These are phyloP conservation scores for Vollenhovia emeryi DNA, from an alignment of 1,140 invertebrate genomes.

Conservation along the genomic window DNA sequence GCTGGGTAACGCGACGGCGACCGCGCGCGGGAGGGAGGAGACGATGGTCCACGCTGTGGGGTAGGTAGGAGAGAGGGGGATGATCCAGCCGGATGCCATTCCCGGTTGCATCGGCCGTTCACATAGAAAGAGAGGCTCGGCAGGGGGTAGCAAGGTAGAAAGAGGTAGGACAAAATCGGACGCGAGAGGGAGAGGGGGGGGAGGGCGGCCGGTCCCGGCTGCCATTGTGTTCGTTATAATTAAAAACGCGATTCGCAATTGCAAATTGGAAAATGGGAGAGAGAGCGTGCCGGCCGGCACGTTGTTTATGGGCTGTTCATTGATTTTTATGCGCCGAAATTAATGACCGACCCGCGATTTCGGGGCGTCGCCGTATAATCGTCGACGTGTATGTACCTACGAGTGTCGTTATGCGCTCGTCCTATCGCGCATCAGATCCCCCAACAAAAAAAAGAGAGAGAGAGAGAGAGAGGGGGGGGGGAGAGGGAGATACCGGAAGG, in stretches of 20 bases:
- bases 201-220: slow-evolving; percentile 69
- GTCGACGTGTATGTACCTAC: slow-evolving; percentile 73
- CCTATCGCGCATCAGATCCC: slow-evolving; percentile 61
- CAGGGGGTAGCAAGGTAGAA: background rate
- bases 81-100: slow-evolving; percentile 83
- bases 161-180: slow-evolving; percentile 35
- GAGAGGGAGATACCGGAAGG: slow-evolving; percentile 54
- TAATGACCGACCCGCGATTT: slow-evolving; percentile 85
- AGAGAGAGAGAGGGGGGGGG: background rate
- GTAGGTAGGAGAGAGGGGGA: slow-evolving; percentile 65
- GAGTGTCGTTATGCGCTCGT: slow-evolving; percentile 69
- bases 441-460: slow-evolving; percentile 56
- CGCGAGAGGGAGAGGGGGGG: too few species aligned
- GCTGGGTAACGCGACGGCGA: slow-evolving; percentile 70
- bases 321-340: slow-evolving; percentile 85
- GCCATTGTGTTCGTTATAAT: slow-evolving; percentile 86
- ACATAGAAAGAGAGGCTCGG: slow-evolving; percentile 21
- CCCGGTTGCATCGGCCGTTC: slow-evolving; percentile 77
- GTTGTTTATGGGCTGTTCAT: slow-evolving; percentile 86
- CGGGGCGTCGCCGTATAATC: slow-evolving; percentile 80
- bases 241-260: slow-evolving; percentile 86
- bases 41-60: slow-evolving; percentile 52
- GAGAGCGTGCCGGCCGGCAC: slow-evolving; percentile 74
- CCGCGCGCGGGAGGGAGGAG: slow-evolving; percentile 9
- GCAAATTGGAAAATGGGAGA: slow-evolving; percentile 85